phyloP scores from a whole-genome alignment of 2,888 invertebrate species.

The Drosophila gaucha region DNA sequence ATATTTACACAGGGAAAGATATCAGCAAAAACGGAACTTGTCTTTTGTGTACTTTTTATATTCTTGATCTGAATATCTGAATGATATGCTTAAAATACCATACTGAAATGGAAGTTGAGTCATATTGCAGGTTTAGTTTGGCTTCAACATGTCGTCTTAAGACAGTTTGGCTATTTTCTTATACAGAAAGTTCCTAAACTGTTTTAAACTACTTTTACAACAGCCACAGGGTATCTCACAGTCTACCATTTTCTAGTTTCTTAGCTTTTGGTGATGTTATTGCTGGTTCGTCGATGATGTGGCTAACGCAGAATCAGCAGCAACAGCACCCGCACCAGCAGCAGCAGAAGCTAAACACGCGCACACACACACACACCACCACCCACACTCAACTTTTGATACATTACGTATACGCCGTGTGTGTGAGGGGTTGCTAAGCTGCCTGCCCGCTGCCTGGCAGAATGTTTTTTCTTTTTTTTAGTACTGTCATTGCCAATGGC shows the following conservation, averaged over 20 bases:
- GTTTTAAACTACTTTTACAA: no score
- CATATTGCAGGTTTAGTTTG: no score
- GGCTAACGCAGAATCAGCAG: constrained; percentile 20
- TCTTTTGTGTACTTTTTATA: no score
- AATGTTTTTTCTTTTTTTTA: constrained; percentile 30
- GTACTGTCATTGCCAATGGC: constrained; percentile 46
- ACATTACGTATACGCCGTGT: constrained; percentile 61
- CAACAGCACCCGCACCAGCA: constrained; percentile 6
- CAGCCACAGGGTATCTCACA: background rate
- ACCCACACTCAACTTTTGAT: constrained; percentile 54
- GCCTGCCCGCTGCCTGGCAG: constrained; percentile 17
- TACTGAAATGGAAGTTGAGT: no score
- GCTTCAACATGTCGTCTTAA: no score
- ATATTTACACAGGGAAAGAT: no score
- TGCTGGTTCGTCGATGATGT: constrained; percentile 43
- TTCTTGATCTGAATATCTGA: no score
- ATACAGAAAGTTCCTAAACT: background rate
- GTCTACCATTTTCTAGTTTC: background rate
- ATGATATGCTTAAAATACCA: no score
- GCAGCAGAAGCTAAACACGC: constrained; percentile 16
- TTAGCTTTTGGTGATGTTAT: constrained; percentile 36
- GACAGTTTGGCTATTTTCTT: background rate
- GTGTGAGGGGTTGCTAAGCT: constrained; percentile 24
- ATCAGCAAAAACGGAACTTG: no score
- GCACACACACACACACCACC: constrained; percentile 6